Percentiles rank a stretch among this genome's conserved stretches.
phyloP scores from a whole-genome alignment of 2,888 invertebrate genomes.

The Fragum sueziense region DNA sequence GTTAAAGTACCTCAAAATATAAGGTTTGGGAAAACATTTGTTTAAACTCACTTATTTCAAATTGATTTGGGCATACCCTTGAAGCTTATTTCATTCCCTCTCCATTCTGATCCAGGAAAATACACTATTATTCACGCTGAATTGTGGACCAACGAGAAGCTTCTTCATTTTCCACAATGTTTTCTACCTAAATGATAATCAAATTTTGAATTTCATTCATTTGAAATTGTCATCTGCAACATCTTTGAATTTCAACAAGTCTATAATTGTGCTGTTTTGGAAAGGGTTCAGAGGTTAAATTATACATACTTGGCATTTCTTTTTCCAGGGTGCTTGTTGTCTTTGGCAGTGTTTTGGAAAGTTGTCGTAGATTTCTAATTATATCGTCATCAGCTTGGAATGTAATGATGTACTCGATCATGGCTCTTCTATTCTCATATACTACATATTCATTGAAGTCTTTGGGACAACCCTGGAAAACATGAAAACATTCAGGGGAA shows the following conservation, averaged over 20 bases:
- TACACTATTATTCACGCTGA: no score
- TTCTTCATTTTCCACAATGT: neutral
- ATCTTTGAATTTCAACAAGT: no score
- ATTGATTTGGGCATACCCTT: no score
- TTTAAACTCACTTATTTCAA: no score
- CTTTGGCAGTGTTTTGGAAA: neutral
- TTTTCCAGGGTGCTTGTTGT: neutral
- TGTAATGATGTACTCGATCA: slow-evolving; percentile 75
- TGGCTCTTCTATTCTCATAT: slow-evolving; percentile 72
- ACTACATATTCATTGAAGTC: slow-evolving; percentile 76
- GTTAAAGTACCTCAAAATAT: no score
- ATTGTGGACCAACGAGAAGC: neutral
- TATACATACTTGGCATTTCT: neutral
- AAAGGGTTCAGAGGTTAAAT: no score
- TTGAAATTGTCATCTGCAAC: no score
- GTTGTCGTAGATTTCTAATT: slow-evolving; percentile 3
- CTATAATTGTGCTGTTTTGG: no score
- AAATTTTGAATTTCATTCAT: neutral
- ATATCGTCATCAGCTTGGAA: slow-evolving; percentile 44
- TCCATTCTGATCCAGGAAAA: no score
- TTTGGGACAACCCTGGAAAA: slow-evolving; percentile 70
- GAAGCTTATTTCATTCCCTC: no score
- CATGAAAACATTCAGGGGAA: no score
- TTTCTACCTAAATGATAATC: neutral
- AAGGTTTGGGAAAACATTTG: no score